phyloP scores from a whole-genome alignment of 1,140 invertebrate species.

The Drosophila willistoni region DNA sequence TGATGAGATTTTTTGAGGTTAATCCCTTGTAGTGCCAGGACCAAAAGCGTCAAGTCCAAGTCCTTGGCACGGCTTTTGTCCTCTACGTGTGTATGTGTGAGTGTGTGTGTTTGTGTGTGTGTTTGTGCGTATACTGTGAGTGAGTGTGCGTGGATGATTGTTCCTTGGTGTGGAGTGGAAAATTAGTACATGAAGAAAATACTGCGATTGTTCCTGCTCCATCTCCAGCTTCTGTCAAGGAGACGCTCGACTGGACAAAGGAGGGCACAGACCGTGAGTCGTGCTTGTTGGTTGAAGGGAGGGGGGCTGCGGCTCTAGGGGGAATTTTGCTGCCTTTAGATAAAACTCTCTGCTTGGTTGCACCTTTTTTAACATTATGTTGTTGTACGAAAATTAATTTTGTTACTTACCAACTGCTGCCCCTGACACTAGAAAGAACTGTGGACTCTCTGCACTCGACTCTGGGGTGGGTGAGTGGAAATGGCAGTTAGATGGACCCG shows the following conservation, averaged over 20 bases:
- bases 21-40: conserved; percentile 79
- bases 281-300: background rate
- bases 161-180: conserved; percentile 78
- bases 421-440: conserved; percentile 27
- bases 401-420: conserved; percentile 73
- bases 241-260: conserved; percentile 68
- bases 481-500: background rate
- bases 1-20: conserved; percentile 82
- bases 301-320: background rate
- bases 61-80: conserved; percentile 73
- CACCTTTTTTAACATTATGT: conserved; percentile 70
- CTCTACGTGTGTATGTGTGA: conserved; percentile 26
- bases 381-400: conserved; percentile 77
- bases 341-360: conserved; percentile 63
- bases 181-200: conserved; percentile 79
- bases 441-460: background rate
- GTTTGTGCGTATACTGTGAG: conserved; percentile 16
- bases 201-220: conserved; percentile 67
- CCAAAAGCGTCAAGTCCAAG: conserved; percentile 76
- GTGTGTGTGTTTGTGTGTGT: conserved; percentile 19
- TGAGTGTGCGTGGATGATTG: conserved; percentile 50
- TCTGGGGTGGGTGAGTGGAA: background rate
- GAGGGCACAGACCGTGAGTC: conserved; percentile 18
- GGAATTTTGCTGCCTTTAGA: conserved; percentile 40
- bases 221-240: conserved; percentile 33